Percentiles rank a stretch among this genome's conserved stretches.
Evolutionary conservation across 2,113 vertebrate species (phyloP).

Genomic region (Coregonus clupeaformis): DNA sequence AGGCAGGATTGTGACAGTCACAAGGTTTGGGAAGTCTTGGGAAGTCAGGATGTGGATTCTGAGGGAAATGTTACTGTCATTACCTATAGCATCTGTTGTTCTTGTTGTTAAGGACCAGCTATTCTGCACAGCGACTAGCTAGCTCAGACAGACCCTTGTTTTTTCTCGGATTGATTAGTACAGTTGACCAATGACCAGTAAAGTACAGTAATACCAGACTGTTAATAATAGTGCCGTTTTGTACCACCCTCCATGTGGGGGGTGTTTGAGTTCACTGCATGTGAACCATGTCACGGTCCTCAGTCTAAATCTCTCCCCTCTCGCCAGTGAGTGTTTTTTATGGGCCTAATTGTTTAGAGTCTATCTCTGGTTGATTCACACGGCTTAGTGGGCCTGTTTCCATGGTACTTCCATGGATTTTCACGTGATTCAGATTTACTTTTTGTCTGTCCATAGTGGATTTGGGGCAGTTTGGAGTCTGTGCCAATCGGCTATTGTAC

Average conservation of each 20-base stretch:
- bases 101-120: background rate
- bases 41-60: background rate
- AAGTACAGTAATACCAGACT: background rate
- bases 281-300: constrained; percentile 17
- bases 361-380: constrained; percentile 26
- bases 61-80: background rate
- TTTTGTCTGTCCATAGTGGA: constrained; percentile 1
- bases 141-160: background rate
- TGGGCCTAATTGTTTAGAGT: constrained; percentile 26
- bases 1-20: background rate
- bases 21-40: background rate
- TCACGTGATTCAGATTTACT: constrained; percentile 38
- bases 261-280: constrained; percentile 26
- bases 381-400: constrained; percentile 20
- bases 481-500: background rate
- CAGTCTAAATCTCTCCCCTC: constrained; percentile 24
- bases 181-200: background rate
- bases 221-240: background rate
- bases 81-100: background rate
- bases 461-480: background rate
- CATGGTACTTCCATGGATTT: constrained; percentile 8
- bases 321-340: constrained; percentile 8
- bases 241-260: background rate
- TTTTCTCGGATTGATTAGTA: background rate
- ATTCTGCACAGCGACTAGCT: no score